Evolutionary conservation across 1,140 invertebrate genomes (phyloP), one percentile per base, ranked within the genome.

Genomic region (Bombus waltoni): DNA sequence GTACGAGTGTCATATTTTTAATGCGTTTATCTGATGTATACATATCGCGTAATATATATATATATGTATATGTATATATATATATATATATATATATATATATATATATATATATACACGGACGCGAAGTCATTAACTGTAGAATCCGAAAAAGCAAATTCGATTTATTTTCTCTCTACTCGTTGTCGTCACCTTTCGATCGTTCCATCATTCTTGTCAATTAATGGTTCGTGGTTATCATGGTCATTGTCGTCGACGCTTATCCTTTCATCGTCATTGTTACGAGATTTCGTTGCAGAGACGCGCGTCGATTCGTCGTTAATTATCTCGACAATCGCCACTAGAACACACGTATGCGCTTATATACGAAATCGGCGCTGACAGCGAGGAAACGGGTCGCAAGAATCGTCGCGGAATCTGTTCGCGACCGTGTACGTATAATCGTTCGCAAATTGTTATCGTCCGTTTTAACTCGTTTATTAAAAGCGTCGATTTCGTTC

Each of bases 381-480:
- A 47, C 32, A 25, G 35, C n/a, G 42, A 71, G 62, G 71, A 88
- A 87, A n/a, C 82, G 57, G 44, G 38, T 32, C 66, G 47, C 18
- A 59, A 59, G 53, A 42, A 38, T 28, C 70, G 47, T 53, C 47
- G 47, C 0, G 47, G 6, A 53, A 53, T 53, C 47, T 22, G 47
- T 53, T 53, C 47, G 47, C 47, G 18, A 5, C 18, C 15, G 28
- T 42, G 13, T 42, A 28, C n/a, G 76, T 18, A 42, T 81, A 81
- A 81, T 82, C 74, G 71, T 65, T 59, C 73, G 88, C 87, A 77
- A 89, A 89, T 81, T 81, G 44, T 44, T 47, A 40, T 65, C 65
- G 82, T 81, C 72, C 73, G 68, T 78, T 68, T 70, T 25, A 77
- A 42, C 68, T 44, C 75, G 74, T 89, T 88, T 18, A 2, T 22